These are phyloP conservation scores for Taxidea taxus DNA, from an alignment of 2,113 vertebrate species.

Conservation along the genomic window DNA sequence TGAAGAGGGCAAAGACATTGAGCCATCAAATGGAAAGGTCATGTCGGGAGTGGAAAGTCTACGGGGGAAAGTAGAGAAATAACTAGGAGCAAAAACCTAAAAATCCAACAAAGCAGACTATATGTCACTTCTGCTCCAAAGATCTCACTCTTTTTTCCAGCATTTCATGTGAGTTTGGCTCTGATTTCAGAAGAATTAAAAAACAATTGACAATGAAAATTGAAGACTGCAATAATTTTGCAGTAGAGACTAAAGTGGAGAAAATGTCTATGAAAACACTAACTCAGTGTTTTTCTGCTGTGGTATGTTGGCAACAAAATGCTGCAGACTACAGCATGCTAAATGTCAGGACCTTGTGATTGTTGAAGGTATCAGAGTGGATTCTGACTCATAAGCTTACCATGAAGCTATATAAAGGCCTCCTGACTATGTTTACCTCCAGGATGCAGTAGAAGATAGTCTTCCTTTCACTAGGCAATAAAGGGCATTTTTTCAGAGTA, in stretches of 20 bases:
- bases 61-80: background rate
- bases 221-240: background rate
- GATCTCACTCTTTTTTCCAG: background rate
- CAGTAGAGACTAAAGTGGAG: background rate
- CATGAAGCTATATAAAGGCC: background rate
- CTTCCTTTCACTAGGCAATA: background rate
- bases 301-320: background rate
- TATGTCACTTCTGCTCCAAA: background rate
- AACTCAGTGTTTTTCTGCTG: background rate
- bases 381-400: background rate
- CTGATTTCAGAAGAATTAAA: background rate
- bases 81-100: background rate
- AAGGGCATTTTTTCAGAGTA: background rate
- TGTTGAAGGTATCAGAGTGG: background rate
- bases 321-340: background rate
- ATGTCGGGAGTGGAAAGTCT: background rate
- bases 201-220: background rate
- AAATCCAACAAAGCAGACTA: background rate
- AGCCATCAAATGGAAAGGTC: background rate
- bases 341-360: background rate
- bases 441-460: background rate
- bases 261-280: background rate
- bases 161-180: background rate
- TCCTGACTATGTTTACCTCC: background rate
- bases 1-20: background rate